Evolutionary conservation across 2,797 vertebrate genomes (phyloP), one percentile per base, ranked within the genome.

Genomic region (Danionella dracula): DNA sequence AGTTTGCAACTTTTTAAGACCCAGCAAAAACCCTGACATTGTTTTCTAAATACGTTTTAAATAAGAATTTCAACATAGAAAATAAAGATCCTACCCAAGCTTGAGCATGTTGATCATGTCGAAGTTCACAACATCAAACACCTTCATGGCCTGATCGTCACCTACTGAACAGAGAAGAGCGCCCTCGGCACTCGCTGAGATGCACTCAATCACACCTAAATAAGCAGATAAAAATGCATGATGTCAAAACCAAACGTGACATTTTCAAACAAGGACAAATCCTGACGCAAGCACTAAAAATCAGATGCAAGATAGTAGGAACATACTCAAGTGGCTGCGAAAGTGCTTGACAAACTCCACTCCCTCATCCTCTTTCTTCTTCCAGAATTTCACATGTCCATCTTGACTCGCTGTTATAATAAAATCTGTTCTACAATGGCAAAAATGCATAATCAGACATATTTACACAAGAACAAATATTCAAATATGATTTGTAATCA

Each of bases 101-200:
- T 94, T 99, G 68, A 99, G 86, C 96, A 99, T 99, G 76, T 98
- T 99, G 86, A 99, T 99, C 97, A 99, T 99, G 85, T 99, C 96
- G 71, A 99, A 99, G 85, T 99, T 99, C 77, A 99, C 94, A 0
- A 98, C 94, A 68, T 99, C 97, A 79, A 97, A 99, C 0, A 99
- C 93, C 76, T 99, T 99, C 97, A 99, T 97, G 68, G 97, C 94
- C 88, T 91, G 94, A 82, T 99, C 97, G 37, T 99, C 96, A n/a
- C 96, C 97, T 35, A 98, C 93, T 4, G 96, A 94, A 78, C 94
- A 98, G 71, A 94, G 83, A 1, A 99, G 88, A 0, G 96, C 93
- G 7, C 96, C 97, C 61, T 99, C 97, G 1, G 92, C 87, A 76
- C 96, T 98, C 73, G 92, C 87, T 0, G 94, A 89, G 60, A 96